A percentile compares a stretch with the other conserved stretches of the same genome.
Conservation (phyloP, 2,113 vertebrate genomes). For the Elephas maximus region DNA sequence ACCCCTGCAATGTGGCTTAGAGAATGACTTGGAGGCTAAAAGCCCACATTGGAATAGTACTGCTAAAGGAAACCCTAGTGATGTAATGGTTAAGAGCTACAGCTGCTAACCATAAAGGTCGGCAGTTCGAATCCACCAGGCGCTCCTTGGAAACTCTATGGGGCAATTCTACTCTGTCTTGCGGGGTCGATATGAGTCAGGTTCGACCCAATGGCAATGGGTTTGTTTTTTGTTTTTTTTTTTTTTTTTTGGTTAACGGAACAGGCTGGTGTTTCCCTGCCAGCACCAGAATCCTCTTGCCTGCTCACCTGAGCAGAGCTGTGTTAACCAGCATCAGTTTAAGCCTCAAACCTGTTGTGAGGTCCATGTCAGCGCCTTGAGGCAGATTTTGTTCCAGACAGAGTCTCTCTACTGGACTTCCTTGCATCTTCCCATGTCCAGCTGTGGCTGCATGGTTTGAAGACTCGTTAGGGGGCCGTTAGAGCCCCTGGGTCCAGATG, state of each 20-base stretch:
- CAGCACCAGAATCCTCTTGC: fast-evolving
- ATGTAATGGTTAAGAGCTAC: too few species aligned
- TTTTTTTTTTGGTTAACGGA: too few species aligned
- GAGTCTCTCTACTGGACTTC: background rate
- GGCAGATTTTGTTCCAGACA: background rate
- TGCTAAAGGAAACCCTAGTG: too few species aligned
- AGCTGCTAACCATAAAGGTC: too few species aligned
- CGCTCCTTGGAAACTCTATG: too few species aligned
- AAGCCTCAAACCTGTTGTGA: background rate
- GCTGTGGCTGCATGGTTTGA: background rate
- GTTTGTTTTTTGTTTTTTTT: too few species aligned
- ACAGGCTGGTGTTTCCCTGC: background rate
- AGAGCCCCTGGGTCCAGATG: background rate
- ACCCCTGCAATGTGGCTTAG: background rate
- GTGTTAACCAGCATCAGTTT: fast-evolving
- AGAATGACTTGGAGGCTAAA: background rate
- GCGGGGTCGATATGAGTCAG: too few species aligned
- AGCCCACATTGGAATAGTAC: background rate
- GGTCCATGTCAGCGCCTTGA: fast-evolving
- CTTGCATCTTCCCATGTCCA: fast-evolving
- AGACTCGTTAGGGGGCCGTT: too few species aligned
- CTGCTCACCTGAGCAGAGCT: fast-evolving
- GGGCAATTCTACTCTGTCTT: too few species aligned
- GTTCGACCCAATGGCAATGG: too few species aligned
- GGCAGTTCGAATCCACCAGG: too few species aligned